Base-by-base conservation (phyloP, 2,797 vertebrate species). In the Dipus sagitta region DNA sequence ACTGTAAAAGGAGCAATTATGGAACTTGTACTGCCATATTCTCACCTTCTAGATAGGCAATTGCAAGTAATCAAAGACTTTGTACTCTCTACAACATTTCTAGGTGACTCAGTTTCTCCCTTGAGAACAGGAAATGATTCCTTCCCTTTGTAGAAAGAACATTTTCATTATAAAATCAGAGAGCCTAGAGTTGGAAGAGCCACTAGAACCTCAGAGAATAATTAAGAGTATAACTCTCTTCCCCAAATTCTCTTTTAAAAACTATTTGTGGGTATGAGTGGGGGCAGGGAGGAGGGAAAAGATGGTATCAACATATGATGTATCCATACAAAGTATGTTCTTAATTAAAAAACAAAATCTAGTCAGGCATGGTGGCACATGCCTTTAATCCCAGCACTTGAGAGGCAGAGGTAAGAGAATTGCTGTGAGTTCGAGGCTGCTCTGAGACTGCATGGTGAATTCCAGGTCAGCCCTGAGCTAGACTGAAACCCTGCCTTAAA, bases 21-120 rank as follows among this genome's bases (percentile, higher is more conserved):
- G 52, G 30, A 77, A 92, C 62, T 28, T 87, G 8, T 75, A 60
- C n/a, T 93, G 38, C 68, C 77, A 74, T 38, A 75, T 12, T 93
- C 52, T 82, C 90, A 93, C 32, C 70, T 91, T 89, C 67, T 84
- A 70, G 2, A 86, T 24, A 13, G 21, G 24, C 42, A 88, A 60
- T 6, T 95, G 38, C 94, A 95, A 72, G 47, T 67, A 97, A 89
- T 77, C 20, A 85, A 85, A 72, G 23, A 79, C 47, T 90, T 81
- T 85, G 34, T 72, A 85, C 11, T 83, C 3, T 86, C 9, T 85
- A 76, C 21, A 52, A 28, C 23, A 75, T 70, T 92, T 86, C 24
- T 72, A 87, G 38, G 79, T 74, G 52, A 89, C 87, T 96, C 54
- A 58, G 12, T 95, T 96, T 96, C 76, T 95, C 67, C 34, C 65